Evolutionary conservation across 1,140 invertebrate genomes (phyloP), one percentile per base, ranked within the genome.

Genomic region (Oryzaephilus surinamensis): DNA sequence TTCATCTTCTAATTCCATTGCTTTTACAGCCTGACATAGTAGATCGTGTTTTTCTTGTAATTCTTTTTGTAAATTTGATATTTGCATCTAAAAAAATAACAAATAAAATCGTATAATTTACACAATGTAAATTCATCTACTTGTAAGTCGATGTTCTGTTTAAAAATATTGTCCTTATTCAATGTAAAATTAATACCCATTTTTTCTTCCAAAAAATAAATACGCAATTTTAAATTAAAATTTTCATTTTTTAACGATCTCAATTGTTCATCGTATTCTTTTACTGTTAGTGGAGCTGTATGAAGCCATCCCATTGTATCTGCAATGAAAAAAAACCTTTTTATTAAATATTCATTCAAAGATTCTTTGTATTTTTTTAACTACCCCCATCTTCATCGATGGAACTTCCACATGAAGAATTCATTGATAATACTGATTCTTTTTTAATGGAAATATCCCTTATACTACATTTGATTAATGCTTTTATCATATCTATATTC

Each of bases 131-230:
- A n/a, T n/a, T n/a, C 29, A 17, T 32, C 4, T 12, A 40, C 43
- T 39, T 62, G 81, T 7, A 84, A 58, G 54, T 88, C 81, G 26
- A 87, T 79, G 50, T 83, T 80, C 51, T 81, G 77, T 57, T 81
- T 82, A 20, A 79, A 67, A 2, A 73, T 58, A 62, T 76, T 72
- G 21, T 75, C 70, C 31, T 71, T 70, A 46, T 79, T 73, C 1
- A 68, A 40, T 57, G 65, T 51, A 65, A 68, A 67, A 50, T 74
- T 63, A 52, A 74, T 62, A 43, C 80, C 77, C 62, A 87, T 74
- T 46, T 79, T 73, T 62, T 94, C 89, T 59, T 95, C 88, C 31
- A 93, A 66, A 58, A 92, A 88, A 64, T 91, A 94, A 41, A 95
- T 84, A 16, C 88, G 70, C 29, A 93, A 64, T 61, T 93, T 94